Percentiles rank a stretch among this genome's conserved stretches.
Evolutionary conservation across 2,797 vertebrate species (phyloP).

Genomic region (Gymnodraco acuticeps): DNA sequence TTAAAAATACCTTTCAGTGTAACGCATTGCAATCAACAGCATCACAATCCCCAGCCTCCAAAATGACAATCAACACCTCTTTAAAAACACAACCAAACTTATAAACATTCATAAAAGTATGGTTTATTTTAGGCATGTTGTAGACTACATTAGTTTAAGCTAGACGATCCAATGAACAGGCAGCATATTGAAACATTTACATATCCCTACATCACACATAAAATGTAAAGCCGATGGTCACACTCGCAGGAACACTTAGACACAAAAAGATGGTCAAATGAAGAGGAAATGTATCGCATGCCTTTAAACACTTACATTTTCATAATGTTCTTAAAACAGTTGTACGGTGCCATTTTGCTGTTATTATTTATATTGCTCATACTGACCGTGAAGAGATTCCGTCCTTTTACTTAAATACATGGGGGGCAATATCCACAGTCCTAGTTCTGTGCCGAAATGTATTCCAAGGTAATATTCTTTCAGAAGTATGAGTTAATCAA

Average conservation of each 20-base stretch:
- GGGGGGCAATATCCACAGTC: no score
- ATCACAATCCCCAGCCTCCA: not conserved
- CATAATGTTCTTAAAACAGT: not conserved
- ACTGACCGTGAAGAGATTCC: no score
- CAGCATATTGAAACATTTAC: not conserved
- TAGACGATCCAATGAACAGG: not conserved
- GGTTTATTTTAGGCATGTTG: not conserved
- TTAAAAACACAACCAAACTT: not conserved
- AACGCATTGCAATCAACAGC: not conserved
- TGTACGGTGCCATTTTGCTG: not conserved
- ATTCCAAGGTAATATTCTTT: no score
- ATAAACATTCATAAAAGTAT: not conserved
- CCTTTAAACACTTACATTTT: not conserved
- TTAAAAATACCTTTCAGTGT: not conserved
- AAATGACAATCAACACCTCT: not conserved
- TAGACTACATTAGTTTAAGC: not conserved
- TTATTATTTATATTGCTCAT: not conserved
- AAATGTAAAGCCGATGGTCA: not conserved
- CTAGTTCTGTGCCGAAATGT: no score
- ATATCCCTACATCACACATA: not conserved
- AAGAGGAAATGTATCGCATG: no score
- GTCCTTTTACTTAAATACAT: no score
- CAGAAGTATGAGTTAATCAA: no score
- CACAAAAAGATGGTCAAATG: not conserved
- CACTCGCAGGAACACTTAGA: no score